A percentile compares a stretch with the other conserved stretches of the same genome.
Evolutionary conservation across 2,797 vertebrate genomes (phyloP).

Genomic region (Amblyopsis hoosieri): DNA sequence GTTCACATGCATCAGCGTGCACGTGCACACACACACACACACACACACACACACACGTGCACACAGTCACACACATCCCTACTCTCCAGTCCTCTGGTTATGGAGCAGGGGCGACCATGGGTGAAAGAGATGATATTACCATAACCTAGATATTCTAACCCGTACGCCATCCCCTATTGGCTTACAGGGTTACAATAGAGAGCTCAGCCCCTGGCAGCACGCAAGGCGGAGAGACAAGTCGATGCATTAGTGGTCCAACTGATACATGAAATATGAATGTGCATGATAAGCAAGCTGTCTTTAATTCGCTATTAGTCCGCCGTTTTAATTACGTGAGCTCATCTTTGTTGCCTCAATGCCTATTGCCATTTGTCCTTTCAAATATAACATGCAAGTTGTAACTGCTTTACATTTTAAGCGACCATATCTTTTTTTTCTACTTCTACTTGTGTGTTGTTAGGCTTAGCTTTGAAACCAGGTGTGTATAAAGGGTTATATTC

Average conservation of each 20-base stretch:
- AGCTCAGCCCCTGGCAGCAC: constrained; percentile 16
- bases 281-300: constrained; percentile 36
- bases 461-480: no score
- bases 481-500: no score
- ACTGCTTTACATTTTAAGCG: no score
- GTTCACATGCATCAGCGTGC: constrained; percentile 27
- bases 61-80: constrained; percentile 39
- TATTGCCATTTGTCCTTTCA: no score
- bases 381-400: no score
- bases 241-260: constrained; percentile 50
- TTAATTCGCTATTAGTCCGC: neutral
- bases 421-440: no score
- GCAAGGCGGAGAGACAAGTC: constrained; percentile 31
- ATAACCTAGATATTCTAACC: constrained; percentile 69
- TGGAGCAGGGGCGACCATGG: constrained; percentile 62
- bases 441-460: no score
- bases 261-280: constrained; percentile 68
- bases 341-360: no score
- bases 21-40: constrained; percentile 12
- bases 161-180: constrained; percentile 17
- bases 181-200: constrained; percentile 38
- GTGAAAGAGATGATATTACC: constrained; percentile 65
- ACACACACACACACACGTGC: constrained; percentile 11
- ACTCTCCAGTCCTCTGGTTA: constrained; percentile 31
- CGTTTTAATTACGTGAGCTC: no score